Conservation (phyloP, 2,797 vertebrate species). For the Ctenochaetus hawaiiensis region DNA sequence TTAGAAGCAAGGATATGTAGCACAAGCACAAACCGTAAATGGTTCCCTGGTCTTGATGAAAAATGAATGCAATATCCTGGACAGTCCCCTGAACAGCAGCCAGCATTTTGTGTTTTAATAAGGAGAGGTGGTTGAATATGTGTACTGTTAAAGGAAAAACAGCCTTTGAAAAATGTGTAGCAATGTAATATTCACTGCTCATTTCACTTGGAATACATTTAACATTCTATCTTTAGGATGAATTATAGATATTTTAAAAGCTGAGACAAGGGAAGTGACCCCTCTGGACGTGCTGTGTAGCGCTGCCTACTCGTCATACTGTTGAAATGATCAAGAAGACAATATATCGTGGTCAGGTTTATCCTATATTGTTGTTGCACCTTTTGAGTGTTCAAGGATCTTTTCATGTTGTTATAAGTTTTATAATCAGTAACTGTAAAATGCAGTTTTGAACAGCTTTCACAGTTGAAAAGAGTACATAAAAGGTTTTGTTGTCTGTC, state of each 20-base stretch:
- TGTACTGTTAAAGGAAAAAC: conserved; percentile 42
- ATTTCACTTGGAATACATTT: conserved; percentile 53
- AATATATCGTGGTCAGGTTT: background rate
- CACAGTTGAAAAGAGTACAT: background rate
- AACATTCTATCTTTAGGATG: conserved; percentile 59
- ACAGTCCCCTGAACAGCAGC: conserved; percentile 43
- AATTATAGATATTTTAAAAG: conserved; percentile 80
- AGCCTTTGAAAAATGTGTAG: conserved; percentile 41
- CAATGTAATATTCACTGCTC: conserved; percentile 73
- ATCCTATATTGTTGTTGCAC: conserved; percentile 8
- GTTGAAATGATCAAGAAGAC: conserved; percentile 16
- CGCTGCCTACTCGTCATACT: conserved; percentile 23
- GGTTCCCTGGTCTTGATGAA: conserved; percentile 57
- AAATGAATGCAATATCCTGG: conserved; percentile 56
- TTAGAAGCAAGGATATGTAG: conserved; percentile 35
- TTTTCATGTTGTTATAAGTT: background rate
- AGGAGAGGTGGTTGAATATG: conserved; percentile 17
- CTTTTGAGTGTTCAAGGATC: background rate
- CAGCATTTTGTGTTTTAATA: conserved; percentile 49
- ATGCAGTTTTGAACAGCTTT: conserved; percentile 8
- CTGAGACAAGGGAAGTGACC: conserved; percentile 47
- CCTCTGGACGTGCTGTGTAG: background rate
- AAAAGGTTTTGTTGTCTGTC: background rate
- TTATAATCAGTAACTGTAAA: background rate
- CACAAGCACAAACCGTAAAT: conserved; percentile 27